Percentiles rank a stretch among this genome's conserved stretches.
Evolutionary conservation across 2,888 invertebrate genomes (phyloP).

Genomic region (Cosmopolites sordidus): DNA sequence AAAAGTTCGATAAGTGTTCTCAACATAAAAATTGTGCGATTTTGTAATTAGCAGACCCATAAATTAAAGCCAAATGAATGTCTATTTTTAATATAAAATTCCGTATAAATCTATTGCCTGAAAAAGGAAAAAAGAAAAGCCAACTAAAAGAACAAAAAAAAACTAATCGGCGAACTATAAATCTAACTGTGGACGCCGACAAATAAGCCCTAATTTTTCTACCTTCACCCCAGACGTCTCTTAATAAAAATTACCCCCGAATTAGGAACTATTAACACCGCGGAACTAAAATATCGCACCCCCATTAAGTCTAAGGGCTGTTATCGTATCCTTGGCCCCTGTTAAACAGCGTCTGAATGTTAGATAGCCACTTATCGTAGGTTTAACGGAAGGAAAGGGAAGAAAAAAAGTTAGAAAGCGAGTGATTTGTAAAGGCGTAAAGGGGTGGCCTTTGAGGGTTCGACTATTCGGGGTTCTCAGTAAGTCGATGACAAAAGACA

Average conservation of each 20-base stretch:
- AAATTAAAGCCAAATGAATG: too few relatives aligned
- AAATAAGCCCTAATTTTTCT: slow-evolving; percentile 13
- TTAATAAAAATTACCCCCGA: slow-evolving; percentile 22
- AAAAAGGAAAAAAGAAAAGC: too few relatives aligned
- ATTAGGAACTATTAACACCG: slow-evolving; percentile 20
- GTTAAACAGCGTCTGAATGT: slow-evolving; percentile 30
- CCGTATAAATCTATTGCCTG: too few relatives aligned
- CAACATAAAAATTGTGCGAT: too few relatives aligned
- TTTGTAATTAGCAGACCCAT: too few relatives aligned
- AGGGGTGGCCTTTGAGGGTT: slow-evolving; percentile 11
- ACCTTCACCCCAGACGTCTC: slow-evolving; percentile 9
- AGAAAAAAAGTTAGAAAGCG: slow-evolving; percentile 12
- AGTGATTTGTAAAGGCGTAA: slow-evolving; percentile 20
- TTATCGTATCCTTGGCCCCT: slow-evolving; percentile 23
- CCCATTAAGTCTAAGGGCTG: slow-evolving; percentile 22
- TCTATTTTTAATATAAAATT: slow-evolving; percentile 5
- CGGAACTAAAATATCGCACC: slow-evolving; percentile 17
- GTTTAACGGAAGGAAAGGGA: slow-evolving; percentile 8
- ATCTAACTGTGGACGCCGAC: slow-evolving; percentile 4
- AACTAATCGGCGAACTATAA: slow-evolving; percentile 3
- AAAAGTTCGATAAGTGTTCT: too few relatives aligned
- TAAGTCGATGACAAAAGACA: slow-evolving; percentile 20
- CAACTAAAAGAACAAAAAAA: neutral
- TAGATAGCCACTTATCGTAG: slow-evolving; percentile 30
- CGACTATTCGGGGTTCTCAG: slow-evolving; percentile 6